A percentile compares a stretch with the other conserved stretches of the same genome.
These are phyloP conservation scores for Thamnaconus septentrionalis DNA, from an alignment of 2,113 vertebrate genomes.

Conservation along the genomic window DNA sequence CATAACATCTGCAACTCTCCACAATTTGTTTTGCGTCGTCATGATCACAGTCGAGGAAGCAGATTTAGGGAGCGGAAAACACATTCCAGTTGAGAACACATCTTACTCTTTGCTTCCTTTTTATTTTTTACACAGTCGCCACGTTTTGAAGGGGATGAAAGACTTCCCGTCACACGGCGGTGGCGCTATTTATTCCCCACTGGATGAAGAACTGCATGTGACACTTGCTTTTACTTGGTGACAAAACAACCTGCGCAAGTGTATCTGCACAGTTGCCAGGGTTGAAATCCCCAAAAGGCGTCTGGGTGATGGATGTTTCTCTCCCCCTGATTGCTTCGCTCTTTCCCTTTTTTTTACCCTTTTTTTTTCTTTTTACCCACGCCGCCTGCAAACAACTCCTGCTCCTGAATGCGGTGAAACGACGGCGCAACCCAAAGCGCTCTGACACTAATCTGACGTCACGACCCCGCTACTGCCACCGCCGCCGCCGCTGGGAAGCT, in stretches of 20 bases:
- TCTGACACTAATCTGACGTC: conserved; percentile 48
- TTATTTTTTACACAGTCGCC: background rate
- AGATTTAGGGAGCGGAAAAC: background rate
- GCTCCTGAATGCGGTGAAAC: conserved; percentile 37
- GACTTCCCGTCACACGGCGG: background rate
- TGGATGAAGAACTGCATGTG: conserved; percentile 15
- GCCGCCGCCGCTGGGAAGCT: too few species aligned
- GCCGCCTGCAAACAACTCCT: conserved; percentile 9
- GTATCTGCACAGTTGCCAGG: background rate
- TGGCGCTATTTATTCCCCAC: conserved; percentile 7
- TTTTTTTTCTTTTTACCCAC: too few species aligned
- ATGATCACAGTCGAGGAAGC: too few species aligned
- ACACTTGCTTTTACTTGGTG: conserved; percentile 20
- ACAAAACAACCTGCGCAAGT: conserved; percentile 21
- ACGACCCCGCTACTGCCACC: background rate
- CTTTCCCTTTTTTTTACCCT: background rate
- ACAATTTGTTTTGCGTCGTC: too few species aligned
- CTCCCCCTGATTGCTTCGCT: conserved; percentile 32
- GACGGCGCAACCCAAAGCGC: conserved; percentile 18
- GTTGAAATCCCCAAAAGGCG: conserved; percentile 26
- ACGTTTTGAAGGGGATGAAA: background rate
- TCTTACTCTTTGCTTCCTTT: conserved; percentile 2
- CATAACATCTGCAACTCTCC: too few species aligned
- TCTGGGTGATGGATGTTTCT: conserved; percentile 45
- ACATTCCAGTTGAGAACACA: background rate